These are phyloP conservation scores for Leptopilina boulardi DNA, from an alignment of 1,140 invertebrate species.

Conservation along the genomic window DNA sequence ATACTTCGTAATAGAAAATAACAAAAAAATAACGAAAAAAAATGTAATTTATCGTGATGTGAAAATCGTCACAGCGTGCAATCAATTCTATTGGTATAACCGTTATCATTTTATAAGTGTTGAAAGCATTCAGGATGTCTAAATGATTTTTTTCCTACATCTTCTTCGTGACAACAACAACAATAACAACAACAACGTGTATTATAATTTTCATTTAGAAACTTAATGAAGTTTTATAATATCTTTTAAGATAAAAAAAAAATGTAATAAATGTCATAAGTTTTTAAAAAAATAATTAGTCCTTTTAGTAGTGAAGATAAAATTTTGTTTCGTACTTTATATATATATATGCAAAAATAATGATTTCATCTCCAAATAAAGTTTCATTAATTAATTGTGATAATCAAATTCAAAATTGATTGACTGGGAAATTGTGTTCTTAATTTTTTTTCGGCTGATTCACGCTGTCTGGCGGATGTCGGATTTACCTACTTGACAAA, in stretches of 20 bases:
- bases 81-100: background rate
- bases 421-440: too few species aligned
- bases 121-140: background rate
- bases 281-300: background rate
- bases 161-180: background rate
- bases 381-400: too few species aligned
- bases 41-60: background rate
- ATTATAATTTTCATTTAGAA: constrained; percentile 10
- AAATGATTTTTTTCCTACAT: background rate
- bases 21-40: background rate
- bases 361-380: too few species aligned
- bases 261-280: background rate
- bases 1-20: background rate
- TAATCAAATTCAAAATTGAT: too few species aligned
- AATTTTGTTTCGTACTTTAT: too few species aligned
- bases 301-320: too few species aligned
- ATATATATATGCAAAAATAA: too few species aligned
- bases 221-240: background rate
- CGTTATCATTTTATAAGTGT: background rate
- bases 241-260: background rate
- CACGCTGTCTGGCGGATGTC: too few species aligned
- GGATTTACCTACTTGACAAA: too few species aligned
- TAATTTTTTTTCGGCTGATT: too few species aligned
- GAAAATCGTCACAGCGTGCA: background rate
- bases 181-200: too few species aligned